Conservation (phyloP, 2,888 invertebrate species). For the Eremobia ochroleuca region DNA sequence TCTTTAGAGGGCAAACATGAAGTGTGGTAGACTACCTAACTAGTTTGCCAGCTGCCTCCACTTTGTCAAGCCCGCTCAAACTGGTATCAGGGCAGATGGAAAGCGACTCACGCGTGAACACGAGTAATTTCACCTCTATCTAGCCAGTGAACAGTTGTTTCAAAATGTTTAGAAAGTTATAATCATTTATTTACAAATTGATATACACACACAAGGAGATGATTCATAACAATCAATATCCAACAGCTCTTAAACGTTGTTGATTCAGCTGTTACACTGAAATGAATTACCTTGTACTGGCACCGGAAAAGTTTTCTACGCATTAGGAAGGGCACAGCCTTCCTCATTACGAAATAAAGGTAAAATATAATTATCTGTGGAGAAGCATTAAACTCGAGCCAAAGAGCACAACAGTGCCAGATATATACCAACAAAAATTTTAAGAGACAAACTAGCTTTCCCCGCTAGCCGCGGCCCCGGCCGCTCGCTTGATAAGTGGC, state of each 20-base stretch:
- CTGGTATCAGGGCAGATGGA: slow-evolving; percentile 74
- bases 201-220: background rate
- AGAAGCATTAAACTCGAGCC: slow-evolving; percentile 61
- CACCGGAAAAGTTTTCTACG: slow-evolving; percentile 29
- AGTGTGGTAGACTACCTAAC: slow-evolving; percentile 55
- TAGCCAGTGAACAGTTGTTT: slow-evolving; percentile 52
- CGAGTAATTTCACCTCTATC: slow-evolving; percentile 72
- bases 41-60: slow-evolving; percentile 68
- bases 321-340: slow-evolving; percentile 43
- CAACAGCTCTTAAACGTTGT: slow-evolving; percentile 9
- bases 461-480: slow-evolving; percentile 80
- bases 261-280: slow-evolving; percentile 2
- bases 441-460: slow-evolving; percentile 87
- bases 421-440: slow-evolving; percentile 81
- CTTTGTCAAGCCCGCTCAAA: slow-evolving; percentile 66
- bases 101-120: slow-evolving; percentile 69
- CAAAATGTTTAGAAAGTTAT: slow-evolving; percentile 56
- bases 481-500: slow-evolving; percentile 87
- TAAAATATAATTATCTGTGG: slow-evolving; percentile 63
- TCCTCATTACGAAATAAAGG: slow-evolving; percentile 48
- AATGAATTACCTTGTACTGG: slow-evolving; percentile 36
- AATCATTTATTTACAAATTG: slow-evolving; percentile 36
- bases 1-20: slow-evolving; percentile 59
- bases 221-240: slow-evolving; percentile 14
- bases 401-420: slow-evolving; percentile 68